Base-by-base conservation (phyloP, 2,797 vertebrate genomes). In the Sardinella longiceps region DNA sequence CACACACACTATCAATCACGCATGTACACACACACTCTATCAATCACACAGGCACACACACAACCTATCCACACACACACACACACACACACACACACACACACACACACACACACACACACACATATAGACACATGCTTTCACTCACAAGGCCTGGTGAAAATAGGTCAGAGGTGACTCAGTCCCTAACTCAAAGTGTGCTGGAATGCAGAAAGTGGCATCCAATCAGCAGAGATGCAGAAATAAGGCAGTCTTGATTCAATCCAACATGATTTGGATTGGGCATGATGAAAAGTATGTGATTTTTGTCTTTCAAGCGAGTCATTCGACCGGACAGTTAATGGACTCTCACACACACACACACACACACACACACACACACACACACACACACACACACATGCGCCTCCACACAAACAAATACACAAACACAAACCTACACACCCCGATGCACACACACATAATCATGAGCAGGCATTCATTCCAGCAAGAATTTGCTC, bases 131-230 rank as follows among this genome's bases (percentile, higher is more conserved):
- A 43, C 39, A 43, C 43, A 43, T 7, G 7, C 43, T 43, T 43
- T 43, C 43, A 43, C 4, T 43, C 7, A 7, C 43, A 43, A 43
- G 66, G 4, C 30, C 3, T 1, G 66, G 0, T 9, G 5, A 37
- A 74, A 39, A 37, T 37, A 74, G 66, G 66, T 74, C 66, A 74
- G 66, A 15, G 20, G 30, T 74, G 66, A 74, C 14, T 37, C 66
- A 18, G 37, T 18, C 14, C 33, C 66, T 30, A 14, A 28, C 25
- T 11, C 60, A 37, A 74, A 37, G 30, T 33, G 15, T 74, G 30
- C 30, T 37, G 15, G 33, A 37, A 74, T 74, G 66, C 66, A 20
- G 30, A 74, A 39, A 37, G 5, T 5, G 66, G 20, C 7, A 37
- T 33, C 33, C 30, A 74, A 37, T 37, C 30, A 28, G 60, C 5